Evolutionary conservation across 2,888 invertebrate genomes (phyloP).

Genomic region (Cosmorhoe ocellata): DNA sequence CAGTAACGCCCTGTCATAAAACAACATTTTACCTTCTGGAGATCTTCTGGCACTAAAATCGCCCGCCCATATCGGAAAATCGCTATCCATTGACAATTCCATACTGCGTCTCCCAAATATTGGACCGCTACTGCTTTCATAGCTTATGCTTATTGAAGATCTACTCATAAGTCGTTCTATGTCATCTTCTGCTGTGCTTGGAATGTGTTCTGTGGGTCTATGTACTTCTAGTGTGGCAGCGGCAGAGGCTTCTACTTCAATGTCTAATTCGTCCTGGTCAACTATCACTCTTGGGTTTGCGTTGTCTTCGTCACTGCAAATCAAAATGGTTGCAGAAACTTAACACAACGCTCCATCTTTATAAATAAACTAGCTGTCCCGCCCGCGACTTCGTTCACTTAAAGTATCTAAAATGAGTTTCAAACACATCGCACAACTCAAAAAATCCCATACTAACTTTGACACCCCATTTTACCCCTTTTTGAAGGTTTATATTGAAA

Average conservation of each 20-base stretch:
- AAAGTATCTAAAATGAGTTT: too few relatives aligned
- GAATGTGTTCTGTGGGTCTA: conserved; percentile 19
- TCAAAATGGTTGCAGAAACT: background rate
- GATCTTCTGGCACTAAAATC: conserved; percentile 88
- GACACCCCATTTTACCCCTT: too few relatives aligned
- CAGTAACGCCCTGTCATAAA: too few relatives aligned
- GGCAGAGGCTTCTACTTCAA: conserved; percentile 48
- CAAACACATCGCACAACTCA: too few relatives aligned
- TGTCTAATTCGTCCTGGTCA: conserved; percentile 90
- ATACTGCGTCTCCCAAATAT: conserved; percentile 64
- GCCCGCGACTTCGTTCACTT: too few relatives aligned
- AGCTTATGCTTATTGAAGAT: conserved; percentile 42
- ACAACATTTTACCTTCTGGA: conserved; percentile 87
- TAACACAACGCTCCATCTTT: too few relatives aligned
- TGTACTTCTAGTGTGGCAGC: conserved; percentile 22
- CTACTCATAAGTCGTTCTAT: conserved; percentile 47
- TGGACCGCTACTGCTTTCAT: conserved; percentile 44
- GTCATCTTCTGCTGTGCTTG: conserved; percentile 31
- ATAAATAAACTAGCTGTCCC: too few relatives aligned
- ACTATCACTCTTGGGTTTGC: conserved; percentile 91
- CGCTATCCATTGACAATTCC: conserved; percentile 52
- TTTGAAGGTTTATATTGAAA: too few relatives aligned
- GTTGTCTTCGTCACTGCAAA: conserved; percentile 85
- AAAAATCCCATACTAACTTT: too few relatives aligned
- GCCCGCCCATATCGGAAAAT: conserved; percentile 82